Base-by-base conservation (phyloP, 2,888 invertebrate genomes). In the Agonopterix heracliana region DNA sequence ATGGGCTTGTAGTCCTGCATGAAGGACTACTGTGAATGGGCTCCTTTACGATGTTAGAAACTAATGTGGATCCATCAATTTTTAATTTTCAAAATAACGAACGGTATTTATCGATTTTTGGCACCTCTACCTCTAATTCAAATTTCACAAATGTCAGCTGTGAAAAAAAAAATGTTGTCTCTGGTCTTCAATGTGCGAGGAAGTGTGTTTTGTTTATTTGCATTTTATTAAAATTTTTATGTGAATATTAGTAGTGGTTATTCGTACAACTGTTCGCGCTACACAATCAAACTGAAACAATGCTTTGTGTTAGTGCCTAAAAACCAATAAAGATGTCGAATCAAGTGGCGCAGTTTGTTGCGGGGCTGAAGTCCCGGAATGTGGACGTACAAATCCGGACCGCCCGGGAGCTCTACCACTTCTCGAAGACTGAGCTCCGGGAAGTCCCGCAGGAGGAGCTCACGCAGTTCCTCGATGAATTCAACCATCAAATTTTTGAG, bases 401-500 rank as follows among this genome's bases (percentile, higher is more conserved):
- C 7, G 96, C 97, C 3, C 93, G 95, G 59, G 97, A 98, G 64
- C 90, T 98, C 17, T 95, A 96, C 66, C 92, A 95, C 54, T 98
- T 95, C 86, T 96, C 96, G 9, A 96, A 96, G 76, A 96, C 96
- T 7, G 97, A 97, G 71, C 78, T 97, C 45, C 91, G 96, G 5
- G 97, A 97, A 82, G 95, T 96, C 61, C 94, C 96, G 1, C 93
- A 94, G 52, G 98, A 98, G 72, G 98, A 98, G 71, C 92, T 97
- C 57, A 94, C 95, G 17, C 90, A 92, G 53, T 98, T 98, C 75
- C 93, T 98, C 79, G 98, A 98, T 74, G 96, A 96, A 60, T 97
- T 98, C 73, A 98, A 98, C 76, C 96, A 96, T 71, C 96, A 97
- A 71, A 98, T 98, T 59, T 96, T 96, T 76, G 96, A 97, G 77